Percentiles rank a stretch among this genome's conserved stretches.
Conservation (phyloP, 2,797 vertebrate genomes). For the Carcharodon carcharias region DNA sequence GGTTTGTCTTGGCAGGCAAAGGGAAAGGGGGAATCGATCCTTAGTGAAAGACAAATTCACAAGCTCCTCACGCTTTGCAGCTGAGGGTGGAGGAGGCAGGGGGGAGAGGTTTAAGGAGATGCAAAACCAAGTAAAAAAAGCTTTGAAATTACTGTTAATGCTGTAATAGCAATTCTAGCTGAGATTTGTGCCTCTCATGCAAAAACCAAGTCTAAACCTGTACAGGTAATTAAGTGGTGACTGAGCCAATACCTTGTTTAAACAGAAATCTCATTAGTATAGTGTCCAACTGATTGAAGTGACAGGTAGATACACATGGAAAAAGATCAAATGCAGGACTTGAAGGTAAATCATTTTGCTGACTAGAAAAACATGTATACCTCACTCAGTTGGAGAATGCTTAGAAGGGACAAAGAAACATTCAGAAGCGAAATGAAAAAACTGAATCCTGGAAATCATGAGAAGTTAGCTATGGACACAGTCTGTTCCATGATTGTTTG, state of each 20-base stretch:
- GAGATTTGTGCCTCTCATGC: not conserved
- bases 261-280: not conserved
- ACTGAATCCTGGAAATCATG: not conserved
- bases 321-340: not conserved
- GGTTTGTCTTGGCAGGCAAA: not conserved
- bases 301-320: not conserved
- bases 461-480: not conserved
- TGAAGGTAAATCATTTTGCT: not conserved
- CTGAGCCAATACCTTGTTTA: not conserved
- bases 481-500: not conserved
- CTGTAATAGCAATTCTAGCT: not conserved
- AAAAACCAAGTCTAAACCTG: conserved; percentile 2
- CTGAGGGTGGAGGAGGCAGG: not conserved
- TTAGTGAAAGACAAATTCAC: not conserved
- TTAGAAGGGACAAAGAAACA: not conserved
- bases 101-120: not conserved
- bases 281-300: conserved; percentile 1
- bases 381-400: not conserved
- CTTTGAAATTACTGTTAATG: not conserved
- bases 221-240: not conserved
- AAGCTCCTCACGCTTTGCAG: not conserved
- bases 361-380: not conserved
- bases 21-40: not conserved
- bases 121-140: not conserved
- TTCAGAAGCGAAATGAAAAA: not conserved